Conservation (phyloP, 2,888 invertebrate genomes). For the Phytoseiulus persimilis region DNA sequence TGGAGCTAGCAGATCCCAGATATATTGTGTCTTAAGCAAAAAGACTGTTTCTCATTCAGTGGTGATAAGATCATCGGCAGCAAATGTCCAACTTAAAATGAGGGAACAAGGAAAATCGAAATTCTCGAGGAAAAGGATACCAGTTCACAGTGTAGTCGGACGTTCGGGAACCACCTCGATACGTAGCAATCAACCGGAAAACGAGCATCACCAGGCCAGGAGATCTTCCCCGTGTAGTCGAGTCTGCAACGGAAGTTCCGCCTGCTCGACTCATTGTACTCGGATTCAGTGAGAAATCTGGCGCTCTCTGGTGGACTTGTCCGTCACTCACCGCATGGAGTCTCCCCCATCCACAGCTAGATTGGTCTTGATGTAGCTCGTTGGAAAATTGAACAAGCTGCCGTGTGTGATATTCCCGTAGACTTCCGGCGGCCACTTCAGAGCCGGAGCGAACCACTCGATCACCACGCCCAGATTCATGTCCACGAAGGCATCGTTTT, state of each 20-base stretch:
- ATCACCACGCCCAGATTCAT: neutral
- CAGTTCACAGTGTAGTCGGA: neutral
- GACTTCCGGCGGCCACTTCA: neutral
- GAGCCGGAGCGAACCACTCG: neutral
- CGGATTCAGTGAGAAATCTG: too few species aligned
- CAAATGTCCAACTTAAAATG: too few species aligned
- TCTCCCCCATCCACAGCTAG: neutral
- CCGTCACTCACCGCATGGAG: too few species aligned
- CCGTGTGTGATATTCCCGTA: neutral
- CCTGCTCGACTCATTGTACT: too few species aligned
- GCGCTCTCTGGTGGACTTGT: too few species aligned
- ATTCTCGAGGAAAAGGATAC: neutral
- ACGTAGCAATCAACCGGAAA: neutral
- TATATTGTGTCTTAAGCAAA: too few species aligned
- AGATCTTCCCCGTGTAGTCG: neutral
- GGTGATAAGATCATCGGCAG: too few species aligned
- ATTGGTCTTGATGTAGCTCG: neutral
- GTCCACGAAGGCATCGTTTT: neutral
- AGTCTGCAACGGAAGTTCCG: neutral
- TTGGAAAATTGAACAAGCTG: too few species aligned
- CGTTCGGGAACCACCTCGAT: neutral
- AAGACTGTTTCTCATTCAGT: too few species aligned
- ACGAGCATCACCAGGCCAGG: neutral
- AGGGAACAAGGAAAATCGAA: too few species aligned
- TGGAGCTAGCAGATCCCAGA: too few species aligned